These are phyloP conservation scores for Malachius bipustulatus DNA, from an alignment of 2,888 invertebrate species.

Conservation along the genomic window DNA sequence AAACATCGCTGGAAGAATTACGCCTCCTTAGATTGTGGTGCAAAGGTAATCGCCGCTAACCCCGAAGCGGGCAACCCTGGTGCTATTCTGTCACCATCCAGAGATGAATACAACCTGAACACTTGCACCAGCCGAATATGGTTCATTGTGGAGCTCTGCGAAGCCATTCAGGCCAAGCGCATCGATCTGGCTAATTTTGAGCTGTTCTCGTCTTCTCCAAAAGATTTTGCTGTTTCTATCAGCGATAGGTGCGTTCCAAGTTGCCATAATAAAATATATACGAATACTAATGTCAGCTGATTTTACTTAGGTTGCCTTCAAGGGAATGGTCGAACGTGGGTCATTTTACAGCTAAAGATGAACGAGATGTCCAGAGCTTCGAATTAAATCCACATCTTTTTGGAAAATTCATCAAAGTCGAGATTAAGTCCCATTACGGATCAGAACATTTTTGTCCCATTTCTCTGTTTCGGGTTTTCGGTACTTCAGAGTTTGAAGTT, in stretches of 20 bases:
- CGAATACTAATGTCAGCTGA: too few relatives aligned
- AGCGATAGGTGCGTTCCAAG: too few relatives aligned
- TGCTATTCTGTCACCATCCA: slow-evolving; percentile 75
- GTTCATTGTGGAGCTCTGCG: slow-evolving; percentile 97
- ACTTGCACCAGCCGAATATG: slow-evolving; percentile 86
- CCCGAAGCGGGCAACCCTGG: slow-evolving; percentile 81
- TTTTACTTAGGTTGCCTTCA: slow-evolving; percentile 76
- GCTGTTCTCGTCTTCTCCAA: slow-evolving; percentile 92
- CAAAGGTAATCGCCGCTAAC: slow-evolving; percentile 82
- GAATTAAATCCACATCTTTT: slow-evolving; percentile 68
- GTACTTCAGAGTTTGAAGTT: slow-evolving; percentile 86
- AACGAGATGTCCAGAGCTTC: slow-evolving; percentile 78
- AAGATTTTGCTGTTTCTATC: slow-evolving; percentile 76
- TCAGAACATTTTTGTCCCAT: slow-evolving; percentile 96
- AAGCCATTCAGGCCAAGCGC: slow-evolving; percentile 89
- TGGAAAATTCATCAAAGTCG: slow-evolving; percentile 82
- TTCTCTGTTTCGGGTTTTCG: slow-evolving; percentile 88
- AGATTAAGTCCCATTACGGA: slow-evolving; percentile 89
- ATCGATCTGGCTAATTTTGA: slow-evolving; percentile 96
- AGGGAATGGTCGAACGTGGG: slow-evolving; percentile 87
- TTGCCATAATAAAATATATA: too few relatives aligned
- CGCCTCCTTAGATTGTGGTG: slow-evolving; percentile 93
- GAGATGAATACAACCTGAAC: slow-evolving; percentile 97
- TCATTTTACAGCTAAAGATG: slow-evolving; percentile 76
- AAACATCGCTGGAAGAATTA: slow-evolving; percentile 83